phyloP scores from a whole-genome alignment of 2,113 vertebrate species.

The Formicarius rufipectus region DNA sequence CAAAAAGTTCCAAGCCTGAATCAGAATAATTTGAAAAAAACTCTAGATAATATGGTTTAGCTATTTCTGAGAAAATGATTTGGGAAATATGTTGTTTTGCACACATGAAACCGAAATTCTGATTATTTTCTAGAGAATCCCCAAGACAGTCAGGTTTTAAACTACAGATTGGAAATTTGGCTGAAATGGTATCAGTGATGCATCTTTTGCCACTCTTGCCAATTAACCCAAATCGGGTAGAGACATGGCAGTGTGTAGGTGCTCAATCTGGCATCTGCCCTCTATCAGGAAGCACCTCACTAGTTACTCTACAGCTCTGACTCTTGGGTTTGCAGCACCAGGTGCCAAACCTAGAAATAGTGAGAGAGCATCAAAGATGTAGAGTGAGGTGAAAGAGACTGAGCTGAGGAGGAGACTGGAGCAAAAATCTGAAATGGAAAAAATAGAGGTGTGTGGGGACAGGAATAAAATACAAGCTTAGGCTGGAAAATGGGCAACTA shows the following conservation, averaged over 20 bases:
- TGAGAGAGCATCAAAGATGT: neutral
- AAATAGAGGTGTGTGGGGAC: neutral
- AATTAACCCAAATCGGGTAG: neutral
- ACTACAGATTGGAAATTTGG: neutral
- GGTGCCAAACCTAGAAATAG: neutral
- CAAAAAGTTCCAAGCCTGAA: neutral
- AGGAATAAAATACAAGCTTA: rapidly evolving
- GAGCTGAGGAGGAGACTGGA: neutral
- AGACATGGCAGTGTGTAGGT: too few relatives aligned
- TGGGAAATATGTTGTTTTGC: neutral
- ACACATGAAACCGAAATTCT: neutral
- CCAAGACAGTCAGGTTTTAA: neutral
- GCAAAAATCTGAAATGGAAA: neutral
- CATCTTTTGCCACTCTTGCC: neutral
- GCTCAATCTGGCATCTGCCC: neutral
- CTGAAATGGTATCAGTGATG: neutral
- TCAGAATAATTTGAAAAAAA: neutral
- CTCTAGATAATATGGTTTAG: neutral
- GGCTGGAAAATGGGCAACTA: neutral
- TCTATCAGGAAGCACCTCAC: neutral
- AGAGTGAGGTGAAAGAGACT: neutral
- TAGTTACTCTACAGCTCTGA: neutral
- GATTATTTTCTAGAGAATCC: neutral
- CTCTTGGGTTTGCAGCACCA: neutral
- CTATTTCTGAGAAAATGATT: neutral